Evolutionary conservation across 2,888 invertebrate species (phyloP), one percentile per base, ranked within the genome.

Genomic region (Aricia artaxerxes): DNA sequence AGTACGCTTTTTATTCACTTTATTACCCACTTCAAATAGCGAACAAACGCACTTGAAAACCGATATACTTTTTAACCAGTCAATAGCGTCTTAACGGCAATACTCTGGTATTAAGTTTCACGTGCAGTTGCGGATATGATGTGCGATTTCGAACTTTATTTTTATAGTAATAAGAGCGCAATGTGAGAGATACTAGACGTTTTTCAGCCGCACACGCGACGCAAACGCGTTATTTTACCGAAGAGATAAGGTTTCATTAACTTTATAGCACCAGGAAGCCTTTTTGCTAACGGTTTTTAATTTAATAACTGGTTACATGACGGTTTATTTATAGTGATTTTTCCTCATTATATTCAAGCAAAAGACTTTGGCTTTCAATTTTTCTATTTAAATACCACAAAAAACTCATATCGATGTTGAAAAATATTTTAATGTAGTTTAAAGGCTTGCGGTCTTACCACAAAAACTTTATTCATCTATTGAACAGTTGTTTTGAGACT

Each of bases 261-360:
- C 35, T 76, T 75, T 75, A 76, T 53, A 76, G 57, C 53, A 76
- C 57, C 76, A 76, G 76, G 76, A 76, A 76, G 76, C 53, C 53
- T 76, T 76, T 57, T 76, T 16, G 13, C 44, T 53, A 31, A 53
- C 53, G 53, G 13, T 16, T 31, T 44, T 44, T 57, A 24, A 57
- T 57, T 53, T 35, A 31, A 53, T 75, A 75, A 40, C 40, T 40
- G 40, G 31, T 57, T 75, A 75, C 49, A 13, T 53, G 35, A 35
- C 16, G 49, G 11, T 44, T 24, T 53, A 35, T 57, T 6, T 53
- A 53, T 57, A 57, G 13, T 16, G 16, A 49, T 44, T 73, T 69
- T 69, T 69, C 69, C 69, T 69, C 35, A 5, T 35, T 35, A 24
- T 69, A 4, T 69, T 61, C 6, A 7, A 61, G 24, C 61, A 1